A percentile compares a stretch with the other conserved stretches of the same genome.
Evolutionary conservation across 2,888 invertebrate species (phyloP).

Genomic region (Clostera curtula): DNA sequence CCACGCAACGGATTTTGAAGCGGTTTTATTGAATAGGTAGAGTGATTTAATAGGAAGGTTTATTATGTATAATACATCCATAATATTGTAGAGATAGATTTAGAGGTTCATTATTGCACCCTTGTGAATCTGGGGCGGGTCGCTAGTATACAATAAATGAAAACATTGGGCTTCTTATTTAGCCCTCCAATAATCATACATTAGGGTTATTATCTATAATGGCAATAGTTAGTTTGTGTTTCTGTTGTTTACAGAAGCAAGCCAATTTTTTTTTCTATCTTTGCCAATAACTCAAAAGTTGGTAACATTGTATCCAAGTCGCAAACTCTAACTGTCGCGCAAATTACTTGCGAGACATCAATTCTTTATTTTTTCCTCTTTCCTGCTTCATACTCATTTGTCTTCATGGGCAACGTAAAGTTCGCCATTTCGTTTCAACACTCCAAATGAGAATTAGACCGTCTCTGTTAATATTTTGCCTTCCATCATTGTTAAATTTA

Average conservation of each 20-base stretch:
- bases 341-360: slow-evolving; percentile 40
- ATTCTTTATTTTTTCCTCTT: slow-evolving; percentile 32
- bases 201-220: background rate
- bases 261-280: slow-evolving; percentile 17
- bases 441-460: slow-evolving; percentile 14
- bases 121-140: no score
- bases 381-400: slow-evolving; percentile 26
- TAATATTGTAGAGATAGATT: no score
- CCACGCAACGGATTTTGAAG: no score
- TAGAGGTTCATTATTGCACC: no score
- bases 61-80: no score
- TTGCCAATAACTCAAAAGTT: slow-evolving; percentile 32
- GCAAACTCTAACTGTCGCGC: slow-evolving; percentile 29
- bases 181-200: background rate
- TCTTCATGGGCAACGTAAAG: slow-evolving; percentile 19
- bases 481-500: slow-evolving; percentile 8
- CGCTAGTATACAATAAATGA: no score
- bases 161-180: background rate
- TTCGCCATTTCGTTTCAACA: slow-evolving; percentile 14
- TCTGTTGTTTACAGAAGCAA: slow-evolving; percentile 24
- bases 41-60: no score
- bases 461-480: slow-evolving; percentile 17
- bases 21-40: no score
- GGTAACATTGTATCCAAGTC: slow-evolving; percentile 13
- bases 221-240: slow-evolving; percentile 6